Conservation (phyloP, 2,888 invertebrate species). For the Microctonus hyperodae region DNA sequence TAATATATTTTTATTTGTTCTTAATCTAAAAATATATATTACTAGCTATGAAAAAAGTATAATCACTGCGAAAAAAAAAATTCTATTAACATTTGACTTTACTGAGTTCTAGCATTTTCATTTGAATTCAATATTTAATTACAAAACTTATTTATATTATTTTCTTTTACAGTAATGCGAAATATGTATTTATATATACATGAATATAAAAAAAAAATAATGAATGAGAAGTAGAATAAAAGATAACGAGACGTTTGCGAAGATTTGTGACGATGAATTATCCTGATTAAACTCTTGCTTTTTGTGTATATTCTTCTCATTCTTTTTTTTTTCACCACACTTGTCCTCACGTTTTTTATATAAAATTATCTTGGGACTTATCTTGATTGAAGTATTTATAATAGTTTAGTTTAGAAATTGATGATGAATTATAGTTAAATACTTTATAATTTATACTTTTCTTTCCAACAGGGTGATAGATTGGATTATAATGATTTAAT, state of each 20-base stretch:
- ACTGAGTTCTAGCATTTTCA: too few relatives aligned
- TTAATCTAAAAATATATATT: too few relatives aligned
- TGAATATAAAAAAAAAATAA: not conserved
- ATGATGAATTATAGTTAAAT: not conserved
- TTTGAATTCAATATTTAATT: too few relatives aligned
- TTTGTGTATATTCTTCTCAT: constrained; percentile 25
- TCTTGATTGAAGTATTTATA: constrained; percentile 34
- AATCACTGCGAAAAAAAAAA: too few relatives aligned
- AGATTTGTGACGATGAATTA: constrained; percentile 38
- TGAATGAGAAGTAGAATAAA: not conserved
- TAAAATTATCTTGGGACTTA: too few relatives aligned
- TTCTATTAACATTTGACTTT: too few relatives aligned
- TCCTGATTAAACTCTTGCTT: constrained; percentile 53
- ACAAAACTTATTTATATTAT: too few relatives aligned
- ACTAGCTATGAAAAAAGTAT: too few relatives aligned
- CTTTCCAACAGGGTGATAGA: constrained; percentile 55
- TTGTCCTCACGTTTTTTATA: constrained; percentile 25
- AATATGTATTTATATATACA: too few relatives aligned
- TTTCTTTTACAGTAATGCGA: too few relatives aligned
- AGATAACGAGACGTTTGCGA: not conserved
- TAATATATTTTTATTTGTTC: too few relatives aligned
- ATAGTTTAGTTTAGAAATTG: not conserved
- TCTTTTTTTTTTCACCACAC: constrained; percentile 26
- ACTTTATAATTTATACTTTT: constrained; percentile 2
- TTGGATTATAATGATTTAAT: constrained; percentile 59